Evolutionary conservation across 2,797 vertebrate genomes (phyloP).

Genomic region (Salmo trutta): DNA sequence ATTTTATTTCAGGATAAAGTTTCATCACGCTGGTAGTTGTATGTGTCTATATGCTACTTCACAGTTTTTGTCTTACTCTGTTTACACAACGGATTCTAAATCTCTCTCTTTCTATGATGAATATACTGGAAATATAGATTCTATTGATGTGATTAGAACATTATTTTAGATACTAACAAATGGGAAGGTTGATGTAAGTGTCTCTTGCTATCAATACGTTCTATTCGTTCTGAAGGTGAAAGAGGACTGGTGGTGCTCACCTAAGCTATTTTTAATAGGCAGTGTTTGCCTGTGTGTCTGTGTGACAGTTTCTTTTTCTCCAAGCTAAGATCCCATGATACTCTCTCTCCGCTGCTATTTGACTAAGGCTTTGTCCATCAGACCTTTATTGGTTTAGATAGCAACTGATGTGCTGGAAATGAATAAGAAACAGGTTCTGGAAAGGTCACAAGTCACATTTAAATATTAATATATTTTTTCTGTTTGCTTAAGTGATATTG

Average conservation of each 20-base stretch:
- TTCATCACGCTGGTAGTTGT: background rate
- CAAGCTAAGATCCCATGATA: constrained; percentile 39
- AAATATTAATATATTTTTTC: constrained; percentile 63
- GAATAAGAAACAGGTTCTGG: constrained; percentile 62
- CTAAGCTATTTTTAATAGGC: background rate
- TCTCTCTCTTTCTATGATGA: background rate
- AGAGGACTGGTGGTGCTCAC: background rate
- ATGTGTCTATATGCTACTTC: background rate
- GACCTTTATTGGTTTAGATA: constrained; percentile 68
- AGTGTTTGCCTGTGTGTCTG: constrained; percentile 1
- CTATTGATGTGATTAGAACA: background rate
- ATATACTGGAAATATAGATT: background rate
- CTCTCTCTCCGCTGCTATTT: constrained; percentile 61
- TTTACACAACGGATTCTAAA: background rate
- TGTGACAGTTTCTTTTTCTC: constrained; percentile 56
- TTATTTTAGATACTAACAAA: background rate
- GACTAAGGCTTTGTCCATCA: constrained; percentile 69
- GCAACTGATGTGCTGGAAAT: constrained; percentile 55
- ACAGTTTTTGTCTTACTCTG: background rate
- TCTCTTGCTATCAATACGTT: background rate
- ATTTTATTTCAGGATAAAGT: background rate
- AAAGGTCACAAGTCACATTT: constrained; percentile 75
- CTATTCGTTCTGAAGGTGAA: background rate
- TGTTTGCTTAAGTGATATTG: constrained; percentile 52
- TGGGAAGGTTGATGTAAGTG: background rate